Evolutionary conservation across 2,888 invertebrate genomes (phyloP).

Genomic region (Zygogramma bicolorata): DNA sequence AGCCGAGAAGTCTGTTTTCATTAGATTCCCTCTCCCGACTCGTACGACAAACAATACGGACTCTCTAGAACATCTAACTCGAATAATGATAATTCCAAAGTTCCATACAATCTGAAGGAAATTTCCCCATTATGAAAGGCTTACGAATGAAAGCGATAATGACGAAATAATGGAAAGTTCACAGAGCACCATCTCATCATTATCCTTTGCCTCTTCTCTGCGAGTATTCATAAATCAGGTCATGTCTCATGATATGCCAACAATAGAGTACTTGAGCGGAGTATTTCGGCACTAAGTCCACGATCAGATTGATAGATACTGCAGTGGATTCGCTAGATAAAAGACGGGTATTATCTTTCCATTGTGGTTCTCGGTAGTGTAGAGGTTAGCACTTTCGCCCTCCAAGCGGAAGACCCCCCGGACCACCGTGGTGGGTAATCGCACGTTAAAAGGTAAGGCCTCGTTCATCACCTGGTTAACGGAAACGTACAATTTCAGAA

Average conservation of each 20-base stretch:
- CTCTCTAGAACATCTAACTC: not conserved
- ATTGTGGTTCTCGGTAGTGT: no score
- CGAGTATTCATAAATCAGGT: constrained; percentile 30
- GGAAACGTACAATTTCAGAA: no score
- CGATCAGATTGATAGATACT: not conserved
- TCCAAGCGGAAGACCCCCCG: no score
- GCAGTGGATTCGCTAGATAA: not conserved
- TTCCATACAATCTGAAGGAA: constrained; percentile 6
- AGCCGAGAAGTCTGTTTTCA: not conserved
- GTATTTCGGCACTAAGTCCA: not conserved
- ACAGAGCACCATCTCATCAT: constrained; percentile 4
- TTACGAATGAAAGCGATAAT: constrained; percentile 25
- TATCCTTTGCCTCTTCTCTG: constrained; percentile 19
- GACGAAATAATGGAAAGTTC: constrained; percentile 30
- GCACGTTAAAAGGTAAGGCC: no score
- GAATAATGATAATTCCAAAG: constrained; percentile 9
- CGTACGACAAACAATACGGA: not conserved
- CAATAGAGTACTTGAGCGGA: constrained; percentile 26
- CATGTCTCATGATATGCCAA: constrained; percentile 24
- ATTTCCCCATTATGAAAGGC: constrained; percentile 29
- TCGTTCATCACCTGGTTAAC: no score
- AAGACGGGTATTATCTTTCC: not conserved
- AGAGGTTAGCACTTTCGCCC: no score
- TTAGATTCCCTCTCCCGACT: not conserved
- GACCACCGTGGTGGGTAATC: no score